Evolutionary conservation across 2,888 invertebrate species (phyloP).

Genomic region (Hedychridium roseum): DNA sequence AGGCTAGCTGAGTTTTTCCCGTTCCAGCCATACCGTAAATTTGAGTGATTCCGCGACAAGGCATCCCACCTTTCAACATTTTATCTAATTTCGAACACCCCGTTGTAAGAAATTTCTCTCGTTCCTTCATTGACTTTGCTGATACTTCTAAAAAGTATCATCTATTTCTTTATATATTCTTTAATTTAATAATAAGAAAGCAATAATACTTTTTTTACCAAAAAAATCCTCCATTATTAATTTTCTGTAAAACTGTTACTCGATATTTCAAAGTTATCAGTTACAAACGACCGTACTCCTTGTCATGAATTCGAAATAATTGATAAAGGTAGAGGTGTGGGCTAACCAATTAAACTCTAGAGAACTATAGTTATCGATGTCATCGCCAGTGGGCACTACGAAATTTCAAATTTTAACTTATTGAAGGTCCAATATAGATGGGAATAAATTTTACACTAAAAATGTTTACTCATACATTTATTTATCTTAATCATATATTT

Average conservation of each 20-base stretch:
- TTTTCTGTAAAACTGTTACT: no score
- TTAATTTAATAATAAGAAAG: background rate
- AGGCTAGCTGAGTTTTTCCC: conserved; percentile 83
- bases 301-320: no score
- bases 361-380: no score
- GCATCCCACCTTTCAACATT: conserved; percentile 74
- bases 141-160: conserved; percentile 14
- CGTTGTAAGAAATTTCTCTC: conserved; percentile 48
- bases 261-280: no score
- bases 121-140: conserved; percentile 11
- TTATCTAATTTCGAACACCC: conserved; percentile 72
- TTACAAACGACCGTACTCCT: no score
- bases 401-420: no score
- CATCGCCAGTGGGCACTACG: no score
- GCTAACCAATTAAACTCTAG: no score
- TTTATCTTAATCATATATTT: background rate
- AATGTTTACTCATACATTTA: no score
- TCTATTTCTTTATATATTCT: background rate
- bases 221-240: conserved; percentile 20
- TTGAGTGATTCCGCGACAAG: conserved; percentile 76
- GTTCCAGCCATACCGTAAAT: conserved; percentile 82
- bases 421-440: no score
- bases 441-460: no score
- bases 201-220: conserved; percentile 19
- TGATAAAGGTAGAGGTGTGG: no score